Evolutionary conservation across 2,888 invertebrate species (phyloP).

Genomic region (Tryphoninae sp.): DNA sequence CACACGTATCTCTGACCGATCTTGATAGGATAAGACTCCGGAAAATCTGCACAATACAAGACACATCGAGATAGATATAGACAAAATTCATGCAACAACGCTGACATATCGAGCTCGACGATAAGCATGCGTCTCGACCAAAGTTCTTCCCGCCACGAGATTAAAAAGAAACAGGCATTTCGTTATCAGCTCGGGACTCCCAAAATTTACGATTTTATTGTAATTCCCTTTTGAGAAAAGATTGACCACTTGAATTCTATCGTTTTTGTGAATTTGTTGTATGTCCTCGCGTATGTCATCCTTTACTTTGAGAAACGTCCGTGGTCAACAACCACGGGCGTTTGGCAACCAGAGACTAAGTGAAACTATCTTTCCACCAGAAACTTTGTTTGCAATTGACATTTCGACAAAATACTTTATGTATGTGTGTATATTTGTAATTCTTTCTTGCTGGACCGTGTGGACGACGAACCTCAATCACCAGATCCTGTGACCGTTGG

Average conservation of each 20-base stretch:
- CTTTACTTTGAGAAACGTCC: conserved; percentile 68
- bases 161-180: background rate
- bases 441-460: background rate
- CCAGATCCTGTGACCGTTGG: conserved; percentile 15
- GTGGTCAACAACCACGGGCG: conserved; percentile 82
- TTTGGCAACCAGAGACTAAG: conserved; percentile 81
- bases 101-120: background rate
- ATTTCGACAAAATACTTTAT: conserved; percentile 73
- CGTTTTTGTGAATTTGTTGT: conserved; percentile 38
- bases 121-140: background rate
- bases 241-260: conserved; percentile 42
- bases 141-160: background rate
- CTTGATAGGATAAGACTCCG: background rate
- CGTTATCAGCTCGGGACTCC: background rate
- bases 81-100: background rate
- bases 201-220: conserved; percentile 18
- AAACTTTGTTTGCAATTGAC: conserved; percentile 69
- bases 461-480: background rate
- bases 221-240: conserved; percentile 17
- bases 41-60: conserved; percentile 47
- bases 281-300: conserved; percentile 70
- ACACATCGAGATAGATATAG: conserved; percentile 3
- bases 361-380: conserved; percentile 68
- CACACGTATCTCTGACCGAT: conserved; percentile 42
- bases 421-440: background rate